These are phyloP conservation scores for Muscidifurax raptorellus DNA, from an alignment of 1,140 invertebrate species.

Conservation along the genomic window DNA sequence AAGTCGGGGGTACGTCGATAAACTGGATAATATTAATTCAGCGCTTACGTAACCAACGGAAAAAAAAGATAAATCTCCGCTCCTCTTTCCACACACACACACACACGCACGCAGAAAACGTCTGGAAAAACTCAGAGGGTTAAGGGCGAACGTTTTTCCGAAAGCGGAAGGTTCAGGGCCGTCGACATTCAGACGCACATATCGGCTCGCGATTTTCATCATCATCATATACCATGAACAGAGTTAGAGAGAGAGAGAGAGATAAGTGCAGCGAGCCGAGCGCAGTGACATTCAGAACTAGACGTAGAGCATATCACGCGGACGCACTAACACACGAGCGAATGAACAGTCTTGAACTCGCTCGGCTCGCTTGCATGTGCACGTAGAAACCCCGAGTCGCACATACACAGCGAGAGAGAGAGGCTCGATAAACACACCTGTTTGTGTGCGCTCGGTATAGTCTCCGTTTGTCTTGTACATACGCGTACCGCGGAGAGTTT, in stretches of 20 bases:
- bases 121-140: constrained; percentile 53
- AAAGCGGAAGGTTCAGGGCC: constrained; percentile 62
- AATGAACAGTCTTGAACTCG: neutral
- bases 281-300: neutral
- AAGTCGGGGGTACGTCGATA: neutral
- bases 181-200: constrained; percentile 28
- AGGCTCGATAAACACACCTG: neutral
- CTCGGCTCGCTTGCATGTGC: too few species aligned
- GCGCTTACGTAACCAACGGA: neutral
- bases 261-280: neutral
- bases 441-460: neutral
- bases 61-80: neutral
- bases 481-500: too few species aligned
- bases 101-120: neutral
- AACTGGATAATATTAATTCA: neutral
- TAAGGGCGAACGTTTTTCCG: constrained; percentile 55
- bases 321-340: neutral
- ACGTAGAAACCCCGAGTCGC: too few species aligned
- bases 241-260: neutral
- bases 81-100: too few species aligned
- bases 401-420: neutral
- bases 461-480: neutral
- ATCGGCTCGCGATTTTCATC: neutral
- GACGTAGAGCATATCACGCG: neutral
- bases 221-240: too few species aligned